Percentiles rank a stretch among this genome's conserved stretches.
phyloP scores from a whole-genome alignment of 1,140 invertebrate species.

The Cotesia vestalis region DNA sequence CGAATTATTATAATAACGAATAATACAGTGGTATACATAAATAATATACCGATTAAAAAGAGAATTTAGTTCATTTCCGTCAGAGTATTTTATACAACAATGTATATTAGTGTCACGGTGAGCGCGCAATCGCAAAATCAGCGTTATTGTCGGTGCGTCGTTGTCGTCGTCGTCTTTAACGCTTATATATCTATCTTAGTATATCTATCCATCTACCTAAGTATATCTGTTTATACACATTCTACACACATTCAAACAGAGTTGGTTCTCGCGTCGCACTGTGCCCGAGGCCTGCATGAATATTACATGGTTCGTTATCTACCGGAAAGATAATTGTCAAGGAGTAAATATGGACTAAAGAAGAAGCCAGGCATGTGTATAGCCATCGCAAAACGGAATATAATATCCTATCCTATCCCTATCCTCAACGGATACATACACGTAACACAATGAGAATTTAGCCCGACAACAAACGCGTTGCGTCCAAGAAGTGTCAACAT shows the following conservation, averaged over 20 bases:
- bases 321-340: constrained; percentile 67
- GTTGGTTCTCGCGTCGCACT: constrained; percentile 51
- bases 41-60: background rate
- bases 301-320: constrained; percentile 65
- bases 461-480: background rate
- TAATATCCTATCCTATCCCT: too few relatives aligned
- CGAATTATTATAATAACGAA: too few relatives aligned
- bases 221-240: too few relatives aligned
- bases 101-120: constrained; percentile 60
- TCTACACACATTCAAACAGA: constrained; percentile 16
- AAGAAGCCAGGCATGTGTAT: constrained; percentile 15
- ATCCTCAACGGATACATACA: too few relatives aligned
- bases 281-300: constrained; percentile 56
- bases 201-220: too few relatives aligned
- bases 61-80: constrained; percentile 14
- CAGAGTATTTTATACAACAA: constrained; percentile 37
- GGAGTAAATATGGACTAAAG: constrained; percentile 62
- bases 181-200: too few relatives aligned
- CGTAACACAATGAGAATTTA: too few relatives aligned
- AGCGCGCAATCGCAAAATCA: constrained; percentile 65
- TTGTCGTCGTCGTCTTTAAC: constrained; percentile 27
- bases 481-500: constrained; percentile 14
- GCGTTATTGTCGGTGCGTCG: constrained; percentile 50
- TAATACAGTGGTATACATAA: background rate
- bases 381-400: too few relatives aligned